phyloP scores from a whole-genome alignment of 2,113 vertebrate species.

The Sturnus vulgaris region DNA sequence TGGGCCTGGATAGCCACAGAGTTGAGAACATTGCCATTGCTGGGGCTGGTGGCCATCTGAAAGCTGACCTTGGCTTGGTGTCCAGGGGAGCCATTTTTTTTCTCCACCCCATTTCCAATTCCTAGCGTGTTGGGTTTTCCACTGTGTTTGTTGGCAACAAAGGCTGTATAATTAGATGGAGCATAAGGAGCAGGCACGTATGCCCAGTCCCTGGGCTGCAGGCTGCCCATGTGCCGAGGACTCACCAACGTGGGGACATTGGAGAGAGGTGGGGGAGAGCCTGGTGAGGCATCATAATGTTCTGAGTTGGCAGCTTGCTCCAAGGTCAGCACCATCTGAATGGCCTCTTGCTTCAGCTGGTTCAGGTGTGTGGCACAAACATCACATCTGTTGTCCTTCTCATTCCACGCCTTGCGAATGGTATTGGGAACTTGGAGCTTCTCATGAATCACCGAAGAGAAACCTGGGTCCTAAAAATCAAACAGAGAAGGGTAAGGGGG shows the following conservation, averaged over 20 bases:
- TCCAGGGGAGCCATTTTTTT: conserved; percentile 83
- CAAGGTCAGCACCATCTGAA: conserved; percentile 90
- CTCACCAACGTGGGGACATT: conserved; percentile 71
- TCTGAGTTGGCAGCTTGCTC: conserved; percentile 80
- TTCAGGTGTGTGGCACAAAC: conserved; percentile 92
- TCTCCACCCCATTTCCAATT: conserved; percentile 83
- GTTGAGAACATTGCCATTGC: conserved; percentile 79
- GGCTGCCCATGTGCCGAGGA: conserved; percentile 70
- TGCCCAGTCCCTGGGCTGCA: conserved; percentile 80
- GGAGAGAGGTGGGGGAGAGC: conserved; percentile 79
- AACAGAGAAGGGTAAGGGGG: neutral
- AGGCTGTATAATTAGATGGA: conserved; percentile 74
- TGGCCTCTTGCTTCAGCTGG: conserved; percentile 95
- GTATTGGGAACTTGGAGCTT: conserved; percentile 94
- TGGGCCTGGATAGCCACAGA: conserved; percentile 85
- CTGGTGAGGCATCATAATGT: conserved; percentile 82
- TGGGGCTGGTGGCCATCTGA: conserved; percentile 82
- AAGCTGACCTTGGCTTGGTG: conserved; percentile 81
- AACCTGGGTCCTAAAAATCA: conserved; percentile 86
- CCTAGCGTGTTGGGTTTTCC: conserved; percentile 90
- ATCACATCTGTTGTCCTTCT: conserved; percentile 92
- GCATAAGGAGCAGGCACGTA: conserved; percentile 77
- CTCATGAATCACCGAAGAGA: conserved; percentile 90
- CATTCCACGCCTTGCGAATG: conserved; percentile 91
- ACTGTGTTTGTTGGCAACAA: conserved; percentile 76